phyloP scores from a whole-genome alignment of 2,888 invertebrate species.

The Alsophila aescularia region DNA sequence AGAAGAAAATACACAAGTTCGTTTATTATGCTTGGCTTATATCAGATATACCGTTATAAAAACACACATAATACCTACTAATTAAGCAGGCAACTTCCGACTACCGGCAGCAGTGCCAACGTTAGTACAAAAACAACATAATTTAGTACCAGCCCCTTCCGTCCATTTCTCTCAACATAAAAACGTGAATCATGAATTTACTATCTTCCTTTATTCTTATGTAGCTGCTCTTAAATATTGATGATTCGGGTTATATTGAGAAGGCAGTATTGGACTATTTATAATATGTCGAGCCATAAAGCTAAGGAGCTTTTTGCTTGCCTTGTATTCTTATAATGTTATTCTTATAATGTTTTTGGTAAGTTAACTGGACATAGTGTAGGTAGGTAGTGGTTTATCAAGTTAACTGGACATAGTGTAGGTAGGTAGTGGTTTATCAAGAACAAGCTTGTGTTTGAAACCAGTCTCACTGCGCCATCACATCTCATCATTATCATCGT shows the following conservation, averaged over 20 bases:
- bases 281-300: background rate
- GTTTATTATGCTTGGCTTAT: background rate
- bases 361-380: too few relatives aligned
- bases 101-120: constrained; percentile 13
- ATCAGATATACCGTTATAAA: background rate
- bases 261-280: background rate
- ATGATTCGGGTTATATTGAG: background rate
- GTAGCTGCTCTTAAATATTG: constrained; percentile 1
- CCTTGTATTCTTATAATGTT: too few relatives aligned
- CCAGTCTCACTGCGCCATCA: too few relatives aligned
- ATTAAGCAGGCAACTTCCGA: constrained; percentile 17
- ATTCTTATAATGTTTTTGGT: too few relatives aligned
- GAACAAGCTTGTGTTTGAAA: too few relatives aligned
- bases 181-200: constrained; percentile 15
- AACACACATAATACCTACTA: constrained; percentile 7
- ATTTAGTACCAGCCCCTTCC: constrained; percentile 11
- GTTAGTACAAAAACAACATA: constrained; percentile 17
- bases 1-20: too few relatives aligned
- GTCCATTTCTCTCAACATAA: constrained; percentile 3
- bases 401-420: too few relatives aligned
- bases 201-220: constrained; percentile 5
- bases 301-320: background rate
- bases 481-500: too few relatives aligned
- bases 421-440: too few relatives aligned
- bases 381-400: too few relatives aligned